Evolutionary conservation across 2,113 vertebrate genomes (phyloP), one percentile per base, ranked within the genome.

Genomic region (Microtus oregoni): DNA sequence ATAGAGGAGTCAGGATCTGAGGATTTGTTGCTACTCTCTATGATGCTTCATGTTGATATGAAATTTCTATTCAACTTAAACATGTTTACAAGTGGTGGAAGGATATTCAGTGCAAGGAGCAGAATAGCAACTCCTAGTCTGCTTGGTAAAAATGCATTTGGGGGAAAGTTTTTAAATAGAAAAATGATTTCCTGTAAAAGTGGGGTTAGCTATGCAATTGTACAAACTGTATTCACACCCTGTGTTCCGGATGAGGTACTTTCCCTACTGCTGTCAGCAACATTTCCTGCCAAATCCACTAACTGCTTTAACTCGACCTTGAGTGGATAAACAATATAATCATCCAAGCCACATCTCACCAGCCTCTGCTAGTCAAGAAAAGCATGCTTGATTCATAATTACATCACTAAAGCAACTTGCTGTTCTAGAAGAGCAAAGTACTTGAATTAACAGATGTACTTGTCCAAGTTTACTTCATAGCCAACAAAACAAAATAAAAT

Each of bases 291-390:
- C 95, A 97, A 82, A 93, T 95, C 41, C 67, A 83, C 91, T 90
- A 95, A 93, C 58, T 94, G 11, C 58, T 93, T 97, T 89, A 96
- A 63, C 28, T 38, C 92, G 91, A 92, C 63, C 82, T 89, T 94
- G 67, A 93, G 41, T 85, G 12, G 19, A 83, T 94, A 94, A 97
- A 96, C 50, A 95, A 86, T 89, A 91, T 82, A 94, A 94, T 92
- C 61, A 90, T 63, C 76, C 13, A 70, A 78, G 30, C 10, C 76
- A 94, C 73, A 92, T 89, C 91, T 95, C 81, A 72, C 67, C 38
- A 95, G 47, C 4, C 7, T 83, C 82, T 95, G 75, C 86, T 87
- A 92, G 72, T 97, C 65, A 86, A 93, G 82, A 95, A 98, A 97
- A 52, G 61, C 90, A 86, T 70, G 67, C 41, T 3, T 65, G 61